A percentile compares a stretch with the other conserved stretches of the same genome.
Conservation (phyloP, 2,113 vertebrate species). For the Tachuris rubrigastra region DNA sequence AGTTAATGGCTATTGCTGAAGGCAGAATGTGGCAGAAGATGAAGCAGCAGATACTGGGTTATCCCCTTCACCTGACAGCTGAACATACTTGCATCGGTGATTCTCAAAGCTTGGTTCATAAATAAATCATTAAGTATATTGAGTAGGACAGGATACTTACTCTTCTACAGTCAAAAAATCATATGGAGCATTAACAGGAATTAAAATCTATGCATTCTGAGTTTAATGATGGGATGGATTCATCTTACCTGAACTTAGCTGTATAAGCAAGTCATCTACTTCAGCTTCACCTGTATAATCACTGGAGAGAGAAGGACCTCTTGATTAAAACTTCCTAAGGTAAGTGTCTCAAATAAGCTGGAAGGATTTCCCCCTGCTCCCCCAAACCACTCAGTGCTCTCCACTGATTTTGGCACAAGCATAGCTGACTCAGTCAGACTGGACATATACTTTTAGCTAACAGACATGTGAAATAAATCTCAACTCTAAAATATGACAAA, state of each 20-base stretch:
- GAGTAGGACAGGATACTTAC: neutral
- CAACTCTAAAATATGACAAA: neutral
- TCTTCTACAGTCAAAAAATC: neutral
- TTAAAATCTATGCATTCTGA: neutral
- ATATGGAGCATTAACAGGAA: neutral
- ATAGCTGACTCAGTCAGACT: neutral
- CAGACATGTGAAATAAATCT: neutral
- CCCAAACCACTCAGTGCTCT: fast-evolving
- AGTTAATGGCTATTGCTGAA: neutral
- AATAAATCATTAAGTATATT: neutral
- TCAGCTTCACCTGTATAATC: neutral
- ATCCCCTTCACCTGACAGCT: neutral
- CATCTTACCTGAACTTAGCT: neutral
- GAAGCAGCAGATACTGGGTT: neutral
- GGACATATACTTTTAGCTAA: neutral
- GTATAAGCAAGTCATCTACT: neutral
- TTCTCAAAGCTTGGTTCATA: neutral
- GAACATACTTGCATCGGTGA: neutral
- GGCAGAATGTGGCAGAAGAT: neutral
- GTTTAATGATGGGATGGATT: neutral
- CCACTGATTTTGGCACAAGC: neutral
- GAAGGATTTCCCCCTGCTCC: neutral
- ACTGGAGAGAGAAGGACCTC: neutral
- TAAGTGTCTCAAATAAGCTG: neutral
- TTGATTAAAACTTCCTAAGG: neutral